phyloP scores from a whole-genome alignment of 2,888 invertebrate species.

The Mycalesis mineus region DNA sequence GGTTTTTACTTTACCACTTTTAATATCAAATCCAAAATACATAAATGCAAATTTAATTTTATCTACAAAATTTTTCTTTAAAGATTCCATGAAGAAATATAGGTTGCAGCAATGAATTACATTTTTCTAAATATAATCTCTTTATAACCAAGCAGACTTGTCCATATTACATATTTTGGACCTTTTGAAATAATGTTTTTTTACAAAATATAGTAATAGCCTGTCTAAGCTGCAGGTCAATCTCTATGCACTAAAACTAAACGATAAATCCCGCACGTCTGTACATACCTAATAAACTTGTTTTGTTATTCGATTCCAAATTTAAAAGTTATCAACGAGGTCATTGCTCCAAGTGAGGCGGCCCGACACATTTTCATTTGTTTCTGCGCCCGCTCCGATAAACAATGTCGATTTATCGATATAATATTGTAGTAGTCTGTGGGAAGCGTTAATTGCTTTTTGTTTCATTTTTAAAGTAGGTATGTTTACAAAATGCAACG shows the following conservation, averaged over 20 bases:
- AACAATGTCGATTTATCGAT: slow-evolving; percentile 25
- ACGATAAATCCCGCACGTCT: slow-evolving; percentile 14
- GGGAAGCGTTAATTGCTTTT: slow-evolving; percentile 12
- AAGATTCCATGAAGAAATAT: no score
- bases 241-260: slow-evolving; percentile 3
- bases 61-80: no score
- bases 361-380: slow-evolving; percentile 32
- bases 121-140: no score
- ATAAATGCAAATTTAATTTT: no score
- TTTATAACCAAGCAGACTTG: no score
- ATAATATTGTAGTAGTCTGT: slow-evolving; percentile 1
- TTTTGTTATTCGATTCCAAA: slow-evolving; percentile 38
- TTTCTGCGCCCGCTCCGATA: slow-evolving; percentile 30
- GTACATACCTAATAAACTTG: slow-evolving; percentile 31
- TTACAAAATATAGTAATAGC: neutral
- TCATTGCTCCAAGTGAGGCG: slow-evolving; percentile 35
- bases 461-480: neutral
- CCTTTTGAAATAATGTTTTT: no score
- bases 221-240: neutral
- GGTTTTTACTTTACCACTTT: no score
- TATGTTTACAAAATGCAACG: no score
- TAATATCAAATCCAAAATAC: no score
- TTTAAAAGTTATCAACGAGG: slow-evolving; percentile 40
- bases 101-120: no score
- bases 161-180: no score